Evolutionary conservation across 2,888 invertebrate species (phyloP), one percentile per base, ranked within the genome.

Genomic region (Sarcophaga carnaria): DNA sequence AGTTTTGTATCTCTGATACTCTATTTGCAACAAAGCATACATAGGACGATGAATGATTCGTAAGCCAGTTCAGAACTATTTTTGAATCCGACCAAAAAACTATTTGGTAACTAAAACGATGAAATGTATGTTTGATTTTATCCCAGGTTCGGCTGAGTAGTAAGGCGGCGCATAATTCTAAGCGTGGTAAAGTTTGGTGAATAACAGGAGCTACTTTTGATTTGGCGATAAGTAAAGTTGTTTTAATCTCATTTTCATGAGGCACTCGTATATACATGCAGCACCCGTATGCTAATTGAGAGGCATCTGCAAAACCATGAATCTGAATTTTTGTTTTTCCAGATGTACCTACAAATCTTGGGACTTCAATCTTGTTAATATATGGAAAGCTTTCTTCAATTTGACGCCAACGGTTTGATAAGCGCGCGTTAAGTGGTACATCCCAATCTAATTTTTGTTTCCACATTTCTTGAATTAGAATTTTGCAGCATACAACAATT

Each of bases 71-170:
- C 2, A 71, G 22, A 4, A 71, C 70, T 14, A 79, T 79, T 64
- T 79, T 54, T 11, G 87, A 88, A 63, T 88, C 86, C 4, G 83
- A 86, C 84, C 85, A 88, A 27, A 88, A 84, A 14, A 45, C 75
- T 11, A 78, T 17, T 12, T 59, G 3, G 25, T 63, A 27, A 60
- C 22, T 17, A 37, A 37, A 80, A 17, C n/a, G 6, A n/a, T 71
- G 37, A 47, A 74, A 66, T 64, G 60, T 62, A 11, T 25, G n/a
- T 12, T 54, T 25, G 4, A 76, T 75, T 75, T 85, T 83, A 2
- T 67, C 45, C 74, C 79, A 79, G 5, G 69, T 62, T 69, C 54
- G 79, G 8, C 80, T 67, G 3, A 72, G 27, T 14, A 80, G 11
- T 67, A 80, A 45, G 0, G 70, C 78, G 4, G 70, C 78, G 17